A percentile compares a stretch with the other conserved stretches of the same genome.
Evolutionary conservation across 2,113 vertebrate species (phyloP).

Genomic region (Taurulus bubalis): DNA sequence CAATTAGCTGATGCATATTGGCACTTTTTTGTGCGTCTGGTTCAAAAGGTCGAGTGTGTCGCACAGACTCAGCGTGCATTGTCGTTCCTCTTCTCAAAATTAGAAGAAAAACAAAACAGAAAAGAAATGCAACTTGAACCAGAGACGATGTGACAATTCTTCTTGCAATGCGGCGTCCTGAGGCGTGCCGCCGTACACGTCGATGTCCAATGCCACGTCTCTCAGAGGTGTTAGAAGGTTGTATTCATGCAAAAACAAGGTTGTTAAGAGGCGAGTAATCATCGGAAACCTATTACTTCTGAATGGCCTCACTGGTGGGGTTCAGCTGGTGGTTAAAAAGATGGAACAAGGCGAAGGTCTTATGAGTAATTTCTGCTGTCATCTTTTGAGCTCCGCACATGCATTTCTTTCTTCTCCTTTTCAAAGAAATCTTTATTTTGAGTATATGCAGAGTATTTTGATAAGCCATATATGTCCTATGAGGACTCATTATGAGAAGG

Average conservation of each 20-base stretch:
- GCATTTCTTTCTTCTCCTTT: constrained; percentile 15
- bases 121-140: constrained; percentile 32
- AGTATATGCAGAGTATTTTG: background rate
- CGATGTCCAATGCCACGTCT: background rate
- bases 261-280: constrained; percentile 41
- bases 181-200: no score
- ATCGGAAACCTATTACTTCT: constrained; percentile 17
- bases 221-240: background rate
- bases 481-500: background rate
- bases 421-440: background rate
- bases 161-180: background rate
- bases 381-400: constrained; percentile 14
- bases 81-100: constrained; percentile 21
- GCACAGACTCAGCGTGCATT: constrained; percentile 42
- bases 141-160: constrained; percentile 9
- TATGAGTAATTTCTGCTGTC: background rate
- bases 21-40: constrained; percentile 17
- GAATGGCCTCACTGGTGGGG: constrained; percentile 10
- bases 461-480: no score
- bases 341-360: constrained; percentile 11
- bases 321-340: constrained; percentile 43
- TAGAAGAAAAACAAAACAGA: background rate
- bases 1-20: constrained; percentile 69
- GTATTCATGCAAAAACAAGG: constrained; percentile 16
- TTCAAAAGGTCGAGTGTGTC: constrained; percentile 64